These are phyloP conservation scores for Malaclemys terrapin DNA, from an alignment of 2,113 vertebrate species.

Conservation along the genomic window DNA sequence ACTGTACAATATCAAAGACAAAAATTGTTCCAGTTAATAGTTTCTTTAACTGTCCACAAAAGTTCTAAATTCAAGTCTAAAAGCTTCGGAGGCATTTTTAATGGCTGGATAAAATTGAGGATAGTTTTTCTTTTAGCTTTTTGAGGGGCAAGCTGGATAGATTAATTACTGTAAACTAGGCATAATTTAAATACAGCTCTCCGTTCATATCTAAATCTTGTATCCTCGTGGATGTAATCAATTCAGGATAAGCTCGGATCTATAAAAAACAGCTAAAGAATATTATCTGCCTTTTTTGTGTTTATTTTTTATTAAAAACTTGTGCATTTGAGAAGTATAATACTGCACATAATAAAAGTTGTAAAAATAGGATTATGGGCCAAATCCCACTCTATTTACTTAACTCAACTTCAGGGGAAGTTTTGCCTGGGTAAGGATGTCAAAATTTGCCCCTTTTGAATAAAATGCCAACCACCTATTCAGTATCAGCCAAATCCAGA, in stretches of 20 bases:
- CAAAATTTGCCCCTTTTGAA: neutral
- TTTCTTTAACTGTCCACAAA: conserved; percentile 23
- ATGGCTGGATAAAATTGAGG: neutral
- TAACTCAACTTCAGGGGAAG: neutral
- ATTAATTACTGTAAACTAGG: neutral
- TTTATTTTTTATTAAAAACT: neutral
- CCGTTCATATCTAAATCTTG: neutral
- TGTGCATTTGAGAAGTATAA: neutral
- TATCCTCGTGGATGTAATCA: neutral
- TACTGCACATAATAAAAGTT: neutral
- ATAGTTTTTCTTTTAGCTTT: neutral
- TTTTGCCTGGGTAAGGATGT: neutral
- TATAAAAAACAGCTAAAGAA: neutral
- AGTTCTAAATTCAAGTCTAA: conserved; percentile 13
- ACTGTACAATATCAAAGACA: conserved; percentile 46
- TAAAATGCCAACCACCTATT: neutral
- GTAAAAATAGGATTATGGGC: neutral
- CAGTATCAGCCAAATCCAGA: neutral
- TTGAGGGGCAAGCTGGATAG: neutral
- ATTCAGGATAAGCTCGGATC: neutral
- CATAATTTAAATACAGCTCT: conserved; percentile 12
- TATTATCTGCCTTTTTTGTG: neutral
- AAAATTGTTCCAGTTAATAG: conserved; percentile 27
- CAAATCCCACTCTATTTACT: neutral
- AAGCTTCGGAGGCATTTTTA: neutral